Conservation (phyloP, 1,140 invertebrate genomes). For the Leptinotarsa lineolata region DNA sequence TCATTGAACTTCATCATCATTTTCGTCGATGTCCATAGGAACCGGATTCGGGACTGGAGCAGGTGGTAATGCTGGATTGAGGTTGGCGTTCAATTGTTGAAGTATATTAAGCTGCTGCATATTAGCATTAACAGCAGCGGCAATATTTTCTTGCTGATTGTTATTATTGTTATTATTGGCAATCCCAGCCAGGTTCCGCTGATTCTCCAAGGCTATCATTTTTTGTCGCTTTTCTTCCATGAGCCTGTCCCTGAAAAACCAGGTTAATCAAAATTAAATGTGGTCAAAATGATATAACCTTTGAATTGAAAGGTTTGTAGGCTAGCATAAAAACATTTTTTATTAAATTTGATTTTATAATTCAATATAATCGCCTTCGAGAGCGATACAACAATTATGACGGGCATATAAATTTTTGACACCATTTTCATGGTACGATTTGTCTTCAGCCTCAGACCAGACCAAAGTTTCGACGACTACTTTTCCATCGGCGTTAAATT, state of each 20-base stretch:
- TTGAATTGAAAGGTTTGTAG: too few species aligned
- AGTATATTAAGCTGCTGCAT: conserved; percentile 54
- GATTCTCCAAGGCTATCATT: conserved; percentile 67
- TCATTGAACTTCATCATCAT: conserved; percentile 35
- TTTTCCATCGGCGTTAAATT: too few species aligned
- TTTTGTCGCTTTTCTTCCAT: conserved; percentile 81
- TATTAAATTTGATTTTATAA: too few species aligned
- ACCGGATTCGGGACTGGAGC: conserved; percentile 35
- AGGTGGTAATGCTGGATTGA: conserved; percentile 41
- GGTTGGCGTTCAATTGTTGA: conserved; percentile 51
- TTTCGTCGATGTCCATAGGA: conserved; percentile 43
- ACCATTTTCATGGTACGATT: too few species aligned
- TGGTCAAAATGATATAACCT: background rate
- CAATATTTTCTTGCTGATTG: conserved; percentile 40
- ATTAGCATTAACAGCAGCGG: conserved; percentile 47
- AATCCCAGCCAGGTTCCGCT: conserved; percentile 57
- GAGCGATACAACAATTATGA: too few species aligned
- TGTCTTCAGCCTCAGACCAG: too few species aligned
- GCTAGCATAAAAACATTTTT: too few species aligned
- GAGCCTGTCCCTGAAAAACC: conserved; percentile 62
- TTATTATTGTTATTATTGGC: conserved; percentile 47
- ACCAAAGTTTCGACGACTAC: too few species aligned
- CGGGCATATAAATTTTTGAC: too few species aligned
- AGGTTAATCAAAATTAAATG: background rate
- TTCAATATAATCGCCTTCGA: too few species aligned